phyloP scores from a whole-genome alignment of 2,797 vertebrate genomes.

The Sylvia borin region DNA sequence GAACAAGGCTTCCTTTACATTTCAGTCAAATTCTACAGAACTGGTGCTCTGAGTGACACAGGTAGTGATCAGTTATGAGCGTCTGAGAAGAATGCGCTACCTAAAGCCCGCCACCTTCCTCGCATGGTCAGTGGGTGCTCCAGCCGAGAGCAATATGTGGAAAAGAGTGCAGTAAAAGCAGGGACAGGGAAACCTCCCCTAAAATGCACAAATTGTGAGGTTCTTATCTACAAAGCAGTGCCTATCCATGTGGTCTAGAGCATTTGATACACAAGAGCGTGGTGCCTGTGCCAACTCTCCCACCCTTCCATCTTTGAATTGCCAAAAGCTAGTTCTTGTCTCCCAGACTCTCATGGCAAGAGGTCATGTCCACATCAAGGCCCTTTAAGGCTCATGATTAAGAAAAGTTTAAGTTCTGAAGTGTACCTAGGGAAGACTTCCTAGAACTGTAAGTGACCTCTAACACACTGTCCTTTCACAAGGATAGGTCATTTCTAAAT shows the following conservation, averaged over 20 bases:
- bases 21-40: background rate
- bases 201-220: background rate
- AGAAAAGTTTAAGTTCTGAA: background rate
- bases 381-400: background rate
- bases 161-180: background rate
- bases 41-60: background rate
- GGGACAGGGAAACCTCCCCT: background rate
- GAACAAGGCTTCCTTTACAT: background rate
- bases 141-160: background rate
- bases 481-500: background rate
- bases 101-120: background rate
- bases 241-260: background rate
- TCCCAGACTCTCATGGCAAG: background rate
- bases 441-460: background rate
- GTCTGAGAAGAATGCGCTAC: background rate
- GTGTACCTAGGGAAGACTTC: background rate
- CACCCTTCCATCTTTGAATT: background rate
- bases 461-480: background rate
- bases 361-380: background rate
- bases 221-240: background rate
- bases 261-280: background rate
- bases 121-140: background rate
- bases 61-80: background rate
- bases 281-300: background rate
- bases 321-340: background rate